A percentile compares a stretch with the other conserved stretches of the same genome.
phyloP scores from a whole-genome alignment of 2,888 invertebrate species.

The Brassicogethes aeneus region DNA sequence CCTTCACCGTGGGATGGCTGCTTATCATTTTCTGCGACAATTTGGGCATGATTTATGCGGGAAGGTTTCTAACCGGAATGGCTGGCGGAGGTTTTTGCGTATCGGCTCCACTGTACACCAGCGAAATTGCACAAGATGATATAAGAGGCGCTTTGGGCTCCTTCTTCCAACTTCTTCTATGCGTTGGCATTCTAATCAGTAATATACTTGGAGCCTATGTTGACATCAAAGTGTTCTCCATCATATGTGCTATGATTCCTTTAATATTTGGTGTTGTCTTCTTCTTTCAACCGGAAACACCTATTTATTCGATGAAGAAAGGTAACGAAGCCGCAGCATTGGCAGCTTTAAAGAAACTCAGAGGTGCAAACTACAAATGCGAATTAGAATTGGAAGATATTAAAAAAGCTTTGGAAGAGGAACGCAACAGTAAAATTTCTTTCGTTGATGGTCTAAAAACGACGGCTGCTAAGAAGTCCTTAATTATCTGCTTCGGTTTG shows the following conservation, averaged over 20 bases:
- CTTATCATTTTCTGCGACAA: conserved; percentile 59
- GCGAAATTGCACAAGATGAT: conserved; percentile 76
- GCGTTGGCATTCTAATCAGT: conserved; percentile 70
- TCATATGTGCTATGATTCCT: conserved; percentile 58
- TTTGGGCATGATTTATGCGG: conserved; percentile 53
- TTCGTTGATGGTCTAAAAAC: conserved; percentile 50
- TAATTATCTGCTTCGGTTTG: conserved; percentile 63
- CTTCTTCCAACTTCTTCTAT: conserved; percentile 78
- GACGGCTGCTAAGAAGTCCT: conserved; percentile 54
- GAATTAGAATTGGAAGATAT: conserved; percentile 45
- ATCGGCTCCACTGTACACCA: conserved; percentile 75
- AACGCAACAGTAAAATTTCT: conserved; percentile 46
- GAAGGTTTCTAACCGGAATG: conserved; percentile 58
- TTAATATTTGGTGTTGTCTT: conserved; percentile 61
- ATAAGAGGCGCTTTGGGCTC: conserved; percentile 80
- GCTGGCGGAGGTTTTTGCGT: conserved; percentile 78
- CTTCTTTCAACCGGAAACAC: conserved; percentile 83
- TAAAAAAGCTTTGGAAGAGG: conserved; percentile 44
- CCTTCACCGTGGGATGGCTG: conserved; percentile 66
- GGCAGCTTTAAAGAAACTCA: conserved; percentile 58
- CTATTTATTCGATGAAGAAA: conserved; percentile 60
- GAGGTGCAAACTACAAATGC: conserved; percentile 64
- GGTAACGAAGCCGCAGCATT: conserved; percentile 57
- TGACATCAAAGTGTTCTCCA: conserved; percentile 50
- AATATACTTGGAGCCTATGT: conserved; percentile 58